Conservation (phyloP, 37 sponge, comb jelly and placozoan species). For the Amphimedon queenslandica region DNA sequence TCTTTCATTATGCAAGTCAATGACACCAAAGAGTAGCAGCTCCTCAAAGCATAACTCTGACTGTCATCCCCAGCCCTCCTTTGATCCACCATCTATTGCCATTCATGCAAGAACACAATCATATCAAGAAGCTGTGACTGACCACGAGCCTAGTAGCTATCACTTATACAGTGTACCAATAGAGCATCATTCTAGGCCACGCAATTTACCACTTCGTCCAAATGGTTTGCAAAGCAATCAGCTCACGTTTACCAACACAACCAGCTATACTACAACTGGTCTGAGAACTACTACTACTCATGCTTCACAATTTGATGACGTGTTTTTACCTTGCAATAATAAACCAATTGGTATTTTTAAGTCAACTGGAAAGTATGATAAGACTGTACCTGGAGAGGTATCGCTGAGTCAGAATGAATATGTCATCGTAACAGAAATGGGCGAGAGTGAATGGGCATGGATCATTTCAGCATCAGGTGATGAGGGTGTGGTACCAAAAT, state of each 20-base stretch:
- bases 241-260: not conserved
- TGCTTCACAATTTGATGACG: conserved; percentile 6
- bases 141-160: not conserved
- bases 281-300: not conserved
- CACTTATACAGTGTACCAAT: not conserved
- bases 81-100: not conserved
- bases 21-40: not conserved
- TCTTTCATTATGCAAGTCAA: not conserved
- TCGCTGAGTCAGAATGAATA: conserved; percentile 20
- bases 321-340: conserved; percentile 21
- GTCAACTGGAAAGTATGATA: not conserved
- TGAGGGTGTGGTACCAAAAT: conserved; percentile 47
- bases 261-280: not conserved
- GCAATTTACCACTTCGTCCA: not conserved
- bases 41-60: too few species aligned
- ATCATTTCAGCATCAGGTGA: conserved; percentile 7
- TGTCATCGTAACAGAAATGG: conserved; percentile 39
- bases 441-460: conserved; percentile 55
- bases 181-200: not conserved
- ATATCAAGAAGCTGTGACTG: conserved; percentile 34
- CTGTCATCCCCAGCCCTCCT: not conserved
- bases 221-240: not conserved
- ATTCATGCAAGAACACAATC: conserved; percentile 13
- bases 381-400: conserved; percentile 38
- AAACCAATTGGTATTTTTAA: conserved; percentile 46